Evolutionary conservation across 2,113 vertebrate genomes (phyloP).

Genomic region (Salvelinus namaycush): DNA sequence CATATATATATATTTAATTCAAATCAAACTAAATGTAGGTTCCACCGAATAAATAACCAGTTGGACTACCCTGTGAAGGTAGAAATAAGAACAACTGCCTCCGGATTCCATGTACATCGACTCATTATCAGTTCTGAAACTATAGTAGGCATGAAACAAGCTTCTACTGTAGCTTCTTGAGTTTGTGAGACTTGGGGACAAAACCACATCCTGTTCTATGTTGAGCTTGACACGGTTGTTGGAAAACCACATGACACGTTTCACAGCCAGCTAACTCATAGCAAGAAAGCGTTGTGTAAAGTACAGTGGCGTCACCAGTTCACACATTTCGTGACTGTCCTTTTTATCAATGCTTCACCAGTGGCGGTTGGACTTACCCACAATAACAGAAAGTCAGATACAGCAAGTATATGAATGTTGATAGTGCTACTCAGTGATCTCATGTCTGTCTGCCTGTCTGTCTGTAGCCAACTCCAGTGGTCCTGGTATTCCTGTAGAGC

Average conservation of each 20-base stretch:
- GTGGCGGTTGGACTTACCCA: too few relatives aligned
- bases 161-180: not conserved
- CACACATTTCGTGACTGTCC: too few relatives aligned
- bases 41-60: too few relatives aligned
- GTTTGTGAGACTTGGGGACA: conserved; percentile 4
- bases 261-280: conserved; percentile 41
- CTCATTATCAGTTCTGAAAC: too few relatives aligned
- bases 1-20: not conserved
- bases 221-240: conserved; percentile 39
- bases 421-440: not conserved
- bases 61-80: too few relatives aligned
- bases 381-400: too few relatives aligned
- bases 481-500: not conserved
- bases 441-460: not conserved
- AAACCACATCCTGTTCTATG: conserved; percentile 61
- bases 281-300: conserved; percentile 27
- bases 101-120: too few relatives aligned
- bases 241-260: conserved; percentile 33
- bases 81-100: too few relatives aligned
- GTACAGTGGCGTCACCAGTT: not conserved
- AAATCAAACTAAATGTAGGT: not conserved
- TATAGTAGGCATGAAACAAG: too few relatives aligned
- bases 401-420: too few relatives aligned
- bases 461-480: conserved; percentile 11
- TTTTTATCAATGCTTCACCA: too few relatives aligned